These are phyloP conservation scores for Drosophila limbata DNA, from an alignment of 2,888 invertebrate species.

Conservation along the genomic window DNA sequence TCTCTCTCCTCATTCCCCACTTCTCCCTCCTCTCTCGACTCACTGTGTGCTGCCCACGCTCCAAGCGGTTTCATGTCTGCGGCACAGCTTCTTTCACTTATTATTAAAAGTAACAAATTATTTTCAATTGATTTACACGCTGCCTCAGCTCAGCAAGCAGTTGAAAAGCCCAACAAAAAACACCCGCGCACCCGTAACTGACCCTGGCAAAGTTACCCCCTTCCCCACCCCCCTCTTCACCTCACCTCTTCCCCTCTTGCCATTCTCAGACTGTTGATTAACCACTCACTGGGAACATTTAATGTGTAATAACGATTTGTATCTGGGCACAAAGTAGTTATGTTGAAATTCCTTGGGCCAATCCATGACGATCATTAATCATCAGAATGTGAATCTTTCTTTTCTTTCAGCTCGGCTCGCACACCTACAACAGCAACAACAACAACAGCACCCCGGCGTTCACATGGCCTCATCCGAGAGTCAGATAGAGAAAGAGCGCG, in stretches of 20 bases:
- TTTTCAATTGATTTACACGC: conserved; percentile 84
- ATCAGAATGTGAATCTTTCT: conserved; percentile 80
- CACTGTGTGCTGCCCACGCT: conserved; percentile 38
- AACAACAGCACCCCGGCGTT: conserved; percentile 24
- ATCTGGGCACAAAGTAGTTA: conserved; percentile 82
- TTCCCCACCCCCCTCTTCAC: neutral
- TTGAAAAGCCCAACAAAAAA: conserved; percentile 43
- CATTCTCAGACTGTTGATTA: conserved; percentile 68
- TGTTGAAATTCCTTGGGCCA: conserved; percentile 82
- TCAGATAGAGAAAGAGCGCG: conserved; percentile 1
- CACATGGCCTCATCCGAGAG: conserved; percentile 22
- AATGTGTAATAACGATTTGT: conserved; percentile 85
- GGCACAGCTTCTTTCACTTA: conserved; percentile 80
- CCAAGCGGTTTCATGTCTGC: conserved; percentile 41
- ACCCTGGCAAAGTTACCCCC: conserved; percentile 52
- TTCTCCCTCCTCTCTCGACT: conserved; percentile 1
- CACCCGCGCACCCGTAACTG: conserved; percentile 48
- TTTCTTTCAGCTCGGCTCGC: conserved; percentile 53
- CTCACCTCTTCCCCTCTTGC: neutral
- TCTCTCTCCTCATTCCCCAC: neutral
- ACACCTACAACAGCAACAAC: conserved; percentile 54
- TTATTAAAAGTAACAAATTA: conserved; percentile 84
- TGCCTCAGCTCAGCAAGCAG: conserved; percentile 67
- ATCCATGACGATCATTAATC: conserved; percentile 72
- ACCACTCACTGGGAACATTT: conserved; percentile 84